phyloP scores from a whole-genome alignment of 1,140 invertebrate species.

The Drosophila nigromelanica region DNA sequence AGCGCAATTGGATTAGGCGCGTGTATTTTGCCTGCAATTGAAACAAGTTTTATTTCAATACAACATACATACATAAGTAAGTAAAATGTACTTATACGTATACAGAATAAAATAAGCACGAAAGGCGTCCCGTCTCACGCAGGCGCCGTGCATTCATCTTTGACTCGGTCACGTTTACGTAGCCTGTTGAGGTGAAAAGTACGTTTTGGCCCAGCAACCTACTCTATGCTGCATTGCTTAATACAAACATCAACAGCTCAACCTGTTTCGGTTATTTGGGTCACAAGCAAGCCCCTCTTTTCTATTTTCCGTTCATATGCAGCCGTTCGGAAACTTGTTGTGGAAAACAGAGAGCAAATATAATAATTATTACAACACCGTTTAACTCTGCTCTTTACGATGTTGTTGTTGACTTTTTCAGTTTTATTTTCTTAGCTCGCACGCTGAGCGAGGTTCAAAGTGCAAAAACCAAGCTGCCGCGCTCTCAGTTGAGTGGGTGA shows the following conservation, averaged over 20 bases:
- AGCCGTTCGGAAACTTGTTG: constrained; percentile 56
- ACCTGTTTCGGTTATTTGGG: constrained; percentile 70
- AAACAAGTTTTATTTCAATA: constrained; percentile 31
- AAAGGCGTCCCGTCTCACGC: constrained; percentile 32
- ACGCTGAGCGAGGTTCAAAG: constrained; percentile 69
- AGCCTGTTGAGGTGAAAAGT: constrained; percentile 4
- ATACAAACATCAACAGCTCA: constrained; percentile 34
- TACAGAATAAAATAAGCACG: constrained; percentile 8
- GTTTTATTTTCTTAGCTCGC: constrained; percentile 57
- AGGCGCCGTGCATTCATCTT: constrained; percentile 43
- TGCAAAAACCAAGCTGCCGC: constrained; percentile 47
- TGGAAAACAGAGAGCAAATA: constrained; percentile 41
- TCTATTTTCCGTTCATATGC: constrained; percentile 40
- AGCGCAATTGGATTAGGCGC: constrained; percentile 37
- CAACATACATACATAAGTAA: constrained; percentile 21
- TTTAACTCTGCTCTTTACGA: constrained; percentile 2
- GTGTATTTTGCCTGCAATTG: constrained; percentile 28
- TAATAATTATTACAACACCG: constrained; percentile 62
- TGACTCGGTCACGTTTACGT: constrained; percentile 13
- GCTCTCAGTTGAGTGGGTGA: constrained; percentile 43
- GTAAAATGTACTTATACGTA: background rate
- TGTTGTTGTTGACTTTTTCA: constrained; percentile 45
- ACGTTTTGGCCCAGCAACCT: constrained; percentile 38
- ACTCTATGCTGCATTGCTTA: constrained; percentile 25
- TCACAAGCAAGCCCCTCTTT: constrained; percentile 57